Evolutionary conservation across 2,113 vertebrate genomes (phyloP).

Genomic region (Myocastor coypus): DNA sequence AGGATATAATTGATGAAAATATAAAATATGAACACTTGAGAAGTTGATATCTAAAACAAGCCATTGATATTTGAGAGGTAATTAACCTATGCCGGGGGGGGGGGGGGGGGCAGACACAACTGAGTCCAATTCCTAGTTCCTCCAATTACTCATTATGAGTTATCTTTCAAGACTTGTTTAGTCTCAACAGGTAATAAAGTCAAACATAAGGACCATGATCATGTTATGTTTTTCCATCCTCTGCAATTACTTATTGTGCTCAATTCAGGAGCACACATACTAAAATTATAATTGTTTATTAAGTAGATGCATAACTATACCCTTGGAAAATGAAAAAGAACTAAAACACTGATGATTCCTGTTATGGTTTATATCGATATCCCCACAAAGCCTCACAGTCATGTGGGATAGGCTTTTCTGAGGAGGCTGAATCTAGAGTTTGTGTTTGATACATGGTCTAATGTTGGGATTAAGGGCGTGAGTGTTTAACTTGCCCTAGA

Average conservation of each 20-base stretch:
- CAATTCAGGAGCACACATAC: no score
- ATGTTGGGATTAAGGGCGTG: background rate
- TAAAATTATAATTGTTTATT: background rate
- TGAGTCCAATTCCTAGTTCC: background rate
- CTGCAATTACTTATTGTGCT: background rate
- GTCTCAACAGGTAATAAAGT: background rate
- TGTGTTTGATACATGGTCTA: background rate
- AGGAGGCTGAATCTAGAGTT: background rate
- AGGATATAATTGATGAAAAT: background rate
- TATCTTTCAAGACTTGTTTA: background rate
- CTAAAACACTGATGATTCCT: background rate
- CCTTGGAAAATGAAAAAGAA: background rate
- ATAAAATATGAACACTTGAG: background rate
- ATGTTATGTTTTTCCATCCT: background rate
- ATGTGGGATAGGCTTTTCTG: background rate
- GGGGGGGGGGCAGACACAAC: background rate
- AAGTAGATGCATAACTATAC: background rate
- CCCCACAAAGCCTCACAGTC: background rate
- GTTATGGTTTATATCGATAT: background rate
- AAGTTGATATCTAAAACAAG: background rate
- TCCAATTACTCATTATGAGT: background rate
- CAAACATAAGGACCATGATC: background rate
- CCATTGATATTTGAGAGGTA: background rate
- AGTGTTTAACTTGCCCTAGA: background rate
- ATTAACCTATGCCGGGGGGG: background rate